Base-by-base conservation (phyloP, 2,888 invertebrate species). In the Empis livida region DNA sequence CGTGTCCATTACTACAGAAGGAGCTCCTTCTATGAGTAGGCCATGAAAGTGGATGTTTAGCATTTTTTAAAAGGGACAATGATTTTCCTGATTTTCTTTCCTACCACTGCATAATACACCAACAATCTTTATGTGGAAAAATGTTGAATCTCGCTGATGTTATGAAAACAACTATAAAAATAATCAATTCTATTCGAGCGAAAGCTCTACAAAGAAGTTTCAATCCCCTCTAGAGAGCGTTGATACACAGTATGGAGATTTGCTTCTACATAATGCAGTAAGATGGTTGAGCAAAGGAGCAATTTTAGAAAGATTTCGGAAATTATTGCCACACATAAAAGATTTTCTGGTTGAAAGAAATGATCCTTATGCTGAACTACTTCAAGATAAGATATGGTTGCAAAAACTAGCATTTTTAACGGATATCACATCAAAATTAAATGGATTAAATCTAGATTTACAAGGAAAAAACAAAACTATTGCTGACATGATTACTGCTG, bases 21-120 rank as follows among this genome's bases (percentile, higher is more conserved):
- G 53, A 51, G 53, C 54, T 43, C 52, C 55, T 31, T 46, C 49
- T 17, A 55, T 55, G 54, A n/a, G 44, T 49, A 42, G 54, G 54
- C 13, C 49, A 44, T 30, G 43, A 37, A 35, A 51, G 47, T 47
- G 52, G 53, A 20, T 52, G 53, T 47, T 40, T 55, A 49, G 43
- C 43, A 9, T 15, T 31, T 5, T 43, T 13, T 16, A 15, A 31
- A 27, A 31, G 5, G 10, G 15, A 43, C 15, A 43, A 30, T 30
- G 31, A n/a, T n/a, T 9, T 43, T 43, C 10, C 43, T 15, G 4
- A 15, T n/a, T 9, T 43, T 43, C n/a, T 9, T 43, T 8, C 9
- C 30, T 43, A 31, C 32, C 43, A 43, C 16, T 43, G 43, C 16
- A 31, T 43, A 8, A 43, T 43, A 10, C 30, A 43, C 13, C 43